These are phyloP conservation scores for Coleophora deauratella DNA, from an alignment of 2,888 invertebrate genomes.

Conservation along the genomic window DNA sequence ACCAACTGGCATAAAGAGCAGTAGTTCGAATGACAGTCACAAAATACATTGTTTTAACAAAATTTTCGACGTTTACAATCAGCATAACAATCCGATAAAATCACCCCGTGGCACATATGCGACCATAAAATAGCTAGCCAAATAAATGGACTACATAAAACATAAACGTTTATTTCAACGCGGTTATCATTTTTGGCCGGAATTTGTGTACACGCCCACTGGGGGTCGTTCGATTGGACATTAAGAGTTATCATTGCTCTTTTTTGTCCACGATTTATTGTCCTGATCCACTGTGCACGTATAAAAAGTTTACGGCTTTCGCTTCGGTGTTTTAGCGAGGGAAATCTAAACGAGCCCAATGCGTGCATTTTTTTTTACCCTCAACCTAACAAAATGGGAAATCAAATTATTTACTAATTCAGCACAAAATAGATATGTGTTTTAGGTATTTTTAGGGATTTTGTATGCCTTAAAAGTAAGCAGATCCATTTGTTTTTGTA, in stretches of 20 bases:
- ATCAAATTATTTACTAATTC: too few species aligned
- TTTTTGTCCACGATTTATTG: constrained; percentile 28
- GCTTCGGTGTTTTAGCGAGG: too few species aligned
- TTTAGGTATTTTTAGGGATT: too few species aligned
- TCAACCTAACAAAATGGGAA: too few species aligned
- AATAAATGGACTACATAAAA: constrained; percentile 38
- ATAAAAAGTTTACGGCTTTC: not conserved
- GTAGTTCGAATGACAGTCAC: constrained; percentile 23
- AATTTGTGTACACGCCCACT: constrained; percentile 40
- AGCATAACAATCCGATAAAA: constrained; percentile 15
- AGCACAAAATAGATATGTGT: too few species aligned
- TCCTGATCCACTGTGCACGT: constrained; percentile 15
- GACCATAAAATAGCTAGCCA: constrained; percentile 28
- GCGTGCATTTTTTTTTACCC: too few species aligned
- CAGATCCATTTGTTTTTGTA: too few species aligned
- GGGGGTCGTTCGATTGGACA: constrained; percentile 52
- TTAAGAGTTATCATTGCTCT: constrained; percentile 33
- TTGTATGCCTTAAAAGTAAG: too few species aligned
- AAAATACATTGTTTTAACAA: constrained; percentile 4
- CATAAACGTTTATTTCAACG: constrained; percentile 16
- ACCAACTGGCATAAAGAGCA: not conserved
- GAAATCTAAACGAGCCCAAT: not conserved
- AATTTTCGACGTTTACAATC: constrained; percentile 17
- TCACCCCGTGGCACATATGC: constrained; percentile 11
- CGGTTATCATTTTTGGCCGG: constrained; percentile 56